These are phyloP conservation scores for Remorina albescens DNA, from an alignment of 2,797 vertebrate species.

Conservation along the genomic window DNA sequence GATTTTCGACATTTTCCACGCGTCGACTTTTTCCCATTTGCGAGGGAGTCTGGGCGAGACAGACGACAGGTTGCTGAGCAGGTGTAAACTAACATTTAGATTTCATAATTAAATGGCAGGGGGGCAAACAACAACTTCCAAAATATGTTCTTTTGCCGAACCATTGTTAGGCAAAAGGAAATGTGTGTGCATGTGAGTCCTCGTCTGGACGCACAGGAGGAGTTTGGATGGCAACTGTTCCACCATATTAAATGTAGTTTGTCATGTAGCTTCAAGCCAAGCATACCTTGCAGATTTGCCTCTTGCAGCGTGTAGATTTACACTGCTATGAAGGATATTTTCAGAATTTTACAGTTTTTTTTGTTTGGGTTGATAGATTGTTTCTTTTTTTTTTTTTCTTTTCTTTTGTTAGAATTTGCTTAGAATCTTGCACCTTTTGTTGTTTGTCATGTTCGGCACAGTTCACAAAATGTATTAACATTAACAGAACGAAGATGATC, in stretches of 20 bases:
- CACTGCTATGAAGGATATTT: not conserved
- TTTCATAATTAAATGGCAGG: conserved; percentile 70
- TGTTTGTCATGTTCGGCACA: conserved; percentile 2
- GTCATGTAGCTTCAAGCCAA: conserved; percentile 1
- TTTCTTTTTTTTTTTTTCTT: not conserved
- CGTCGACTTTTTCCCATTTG: conserved; percentile 75
- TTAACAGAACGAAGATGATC: conserved; percentile 14
- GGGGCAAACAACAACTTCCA: conserved; percentile 48
- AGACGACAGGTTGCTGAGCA: conserved; percentile 82
- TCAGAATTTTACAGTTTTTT: not conserved
- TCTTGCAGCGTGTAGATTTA: not conserved
- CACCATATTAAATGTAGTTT: conserved; percentile 1
- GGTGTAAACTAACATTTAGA: conserved; percentile 79
- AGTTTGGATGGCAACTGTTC: conserved; percentile 28
- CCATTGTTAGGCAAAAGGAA: conserved; percentile 46
- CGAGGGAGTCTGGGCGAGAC: conserved; percentile 71
- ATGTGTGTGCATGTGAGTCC: conserved; percentile 29
- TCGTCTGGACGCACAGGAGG: conserved; percentile 16
- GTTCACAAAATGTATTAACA: conserved; percentile 1
- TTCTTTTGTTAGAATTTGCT: not conserved
- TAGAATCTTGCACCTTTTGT: not conserved
- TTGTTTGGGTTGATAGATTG: not conserved
- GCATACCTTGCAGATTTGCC: conserved; percentile 5
- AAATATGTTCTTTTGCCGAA: conserved; percentile 49
- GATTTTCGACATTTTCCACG: conserved; percentile 70